Percentiles rank a stretch among this genome's conserved stretches.
phyloP scores from a whole-genome alignment of 1,140 invertebrate species.

The Sarcophaga bullata region DNA sequence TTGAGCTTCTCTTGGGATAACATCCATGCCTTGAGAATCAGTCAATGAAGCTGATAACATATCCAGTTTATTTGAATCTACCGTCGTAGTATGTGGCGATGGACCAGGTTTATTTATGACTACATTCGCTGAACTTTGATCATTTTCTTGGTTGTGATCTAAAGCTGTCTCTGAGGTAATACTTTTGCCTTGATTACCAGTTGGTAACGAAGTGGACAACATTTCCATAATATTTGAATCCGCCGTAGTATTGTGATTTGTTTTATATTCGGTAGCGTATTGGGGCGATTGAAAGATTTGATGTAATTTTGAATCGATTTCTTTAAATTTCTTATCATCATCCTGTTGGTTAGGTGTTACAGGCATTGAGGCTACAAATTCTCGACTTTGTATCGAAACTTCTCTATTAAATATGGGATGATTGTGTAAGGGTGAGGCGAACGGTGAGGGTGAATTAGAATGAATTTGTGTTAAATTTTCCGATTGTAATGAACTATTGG shows the following conservation, averaged over 20 bases:
- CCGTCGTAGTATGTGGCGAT: neutral
- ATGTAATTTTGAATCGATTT: conserved; percentile 42
- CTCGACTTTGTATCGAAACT: neutral
- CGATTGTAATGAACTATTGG: neutral
- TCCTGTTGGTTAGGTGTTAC: conserved; percentile 31
- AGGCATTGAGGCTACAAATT: neutral
- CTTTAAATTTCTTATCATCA: conserved; percentile 34
- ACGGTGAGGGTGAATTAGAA: neutral
- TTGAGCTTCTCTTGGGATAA: neutral
- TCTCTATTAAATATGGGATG: conserved; percentile 25
- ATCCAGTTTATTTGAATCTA: too few relatives aligned
- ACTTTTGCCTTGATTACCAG: neutral
- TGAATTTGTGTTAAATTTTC: too few relatives aligned
- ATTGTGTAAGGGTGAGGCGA: conserved; percentile 4
- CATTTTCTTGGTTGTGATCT: neutral
- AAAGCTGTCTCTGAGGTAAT: neutral
- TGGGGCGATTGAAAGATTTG: conserved; percentile 43
- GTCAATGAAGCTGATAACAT: too few relatives aligned
- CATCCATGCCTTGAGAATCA: neutral
- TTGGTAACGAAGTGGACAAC: neutral
- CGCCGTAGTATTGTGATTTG: too few relatives aligned
- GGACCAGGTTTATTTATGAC: too few relatives aligned
- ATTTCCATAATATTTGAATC: neutral
- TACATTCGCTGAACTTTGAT: neutral
- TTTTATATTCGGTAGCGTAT: neutral